Conservation (phyloP, 2,113 vertebrate genomes). For the Tretioscincus oriximinensis region DNA sequence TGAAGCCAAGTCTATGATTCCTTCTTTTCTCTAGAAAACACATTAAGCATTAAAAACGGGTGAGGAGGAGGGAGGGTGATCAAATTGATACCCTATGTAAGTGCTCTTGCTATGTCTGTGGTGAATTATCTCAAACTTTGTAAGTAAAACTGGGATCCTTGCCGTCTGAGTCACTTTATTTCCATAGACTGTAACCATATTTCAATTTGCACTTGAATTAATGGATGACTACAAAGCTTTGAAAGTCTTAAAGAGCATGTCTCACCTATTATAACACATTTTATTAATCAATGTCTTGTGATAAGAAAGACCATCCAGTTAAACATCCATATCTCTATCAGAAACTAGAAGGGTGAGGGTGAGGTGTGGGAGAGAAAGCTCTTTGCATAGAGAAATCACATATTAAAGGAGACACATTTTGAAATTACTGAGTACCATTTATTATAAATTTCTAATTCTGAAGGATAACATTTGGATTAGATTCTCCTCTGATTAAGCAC, state of each 20-base stretch:
- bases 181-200: conserved; percentile 57
- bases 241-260: conserved; percentile 60
- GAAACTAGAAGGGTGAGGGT: not conserved
- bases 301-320: conserved; percentile 44
- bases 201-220: conserved; percentile 58
- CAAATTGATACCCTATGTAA: conserved; percentile 62
- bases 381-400: not conserved
- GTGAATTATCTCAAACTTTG: conserved; percentile 53
- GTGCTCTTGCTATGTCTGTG: conserved; percentile 48
- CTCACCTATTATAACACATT: conserved; percentile 57
- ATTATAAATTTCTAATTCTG: conserved; percentile 33
- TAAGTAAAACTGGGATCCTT: conserved; percentile 50
- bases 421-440: conserved; percentile 2
- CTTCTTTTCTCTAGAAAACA: conserved; percentile 39
- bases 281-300: conserved; percentile 58
- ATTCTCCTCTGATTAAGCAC: conserved; percentile 5
- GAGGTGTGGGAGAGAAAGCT: not conserved
- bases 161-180: conserved; percentile 59
- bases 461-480: conserved; percentile 3
- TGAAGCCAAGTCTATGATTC: conserved; percentile 35
- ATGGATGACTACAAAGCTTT: conserved; percentile 52
- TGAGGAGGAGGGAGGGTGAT: conserved; percentile 11
- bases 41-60: conserved; percentile 29
- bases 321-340: conserved; percentile 48
- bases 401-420: conserved; percentile 5